Percentiles rank a stretch among this genome's conserved stretches.
Conservation (phyloP, 2,888 invertebrate species). For the Fragum whitleyi region DNA sequence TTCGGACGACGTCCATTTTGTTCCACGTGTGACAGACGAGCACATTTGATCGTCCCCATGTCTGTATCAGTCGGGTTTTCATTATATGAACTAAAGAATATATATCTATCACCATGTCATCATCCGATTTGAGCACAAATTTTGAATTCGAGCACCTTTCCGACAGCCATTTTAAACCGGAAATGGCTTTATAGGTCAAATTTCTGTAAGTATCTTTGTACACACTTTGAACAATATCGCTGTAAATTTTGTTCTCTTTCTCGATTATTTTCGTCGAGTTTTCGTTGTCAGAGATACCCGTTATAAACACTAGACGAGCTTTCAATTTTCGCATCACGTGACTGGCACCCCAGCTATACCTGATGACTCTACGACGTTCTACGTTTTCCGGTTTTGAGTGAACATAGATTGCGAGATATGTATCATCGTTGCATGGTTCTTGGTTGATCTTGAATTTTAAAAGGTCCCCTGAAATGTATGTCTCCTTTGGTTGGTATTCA, state of each 20-base stretch:
- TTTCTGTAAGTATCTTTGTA: constrained; percentile 85
- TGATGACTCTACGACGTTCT: constrained; percentile 73
- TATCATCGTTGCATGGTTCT: constrained; percentile 7
- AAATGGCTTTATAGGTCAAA: constrained; percentile 85
- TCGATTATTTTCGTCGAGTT: constrained; percentile 67
- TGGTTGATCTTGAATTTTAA: constrained; percentile 23
- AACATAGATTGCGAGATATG: constrained; percentile 77
- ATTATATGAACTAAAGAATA: constrained; percentile 82
- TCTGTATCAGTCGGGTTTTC: constrained; percentile 27
- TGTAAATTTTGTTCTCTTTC: constrained; percentile 75
- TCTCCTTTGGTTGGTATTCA: constrained; percentile 3
- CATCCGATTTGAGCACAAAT: constrained; percentile 85
- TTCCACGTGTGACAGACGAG: constrained; percentile 81
- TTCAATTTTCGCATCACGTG: constrained; percentile 62
- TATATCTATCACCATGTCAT: constrained; percentile 85
- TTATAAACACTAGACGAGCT: constrained; percentile 76
- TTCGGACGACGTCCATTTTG: constrained; percentile 83
- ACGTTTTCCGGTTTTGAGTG: constrained; percentile 80
- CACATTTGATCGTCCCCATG: constrained; percentile 52
- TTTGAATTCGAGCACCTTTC: constrained; percentile 79
- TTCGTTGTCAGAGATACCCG: constrained; percentile 69
- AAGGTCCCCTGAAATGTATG: constrained; percentile 2
- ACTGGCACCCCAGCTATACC: constrained; percentile 81
- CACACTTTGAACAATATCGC: constrained; percentile 82
- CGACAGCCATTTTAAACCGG: constrained; percentile 84